Evolutionary conservation across 2,888 invertebrate species (phyloP), one percentile per base, ranked within the genome.

Genomic region (Xanthorhoe designata): DNA sequence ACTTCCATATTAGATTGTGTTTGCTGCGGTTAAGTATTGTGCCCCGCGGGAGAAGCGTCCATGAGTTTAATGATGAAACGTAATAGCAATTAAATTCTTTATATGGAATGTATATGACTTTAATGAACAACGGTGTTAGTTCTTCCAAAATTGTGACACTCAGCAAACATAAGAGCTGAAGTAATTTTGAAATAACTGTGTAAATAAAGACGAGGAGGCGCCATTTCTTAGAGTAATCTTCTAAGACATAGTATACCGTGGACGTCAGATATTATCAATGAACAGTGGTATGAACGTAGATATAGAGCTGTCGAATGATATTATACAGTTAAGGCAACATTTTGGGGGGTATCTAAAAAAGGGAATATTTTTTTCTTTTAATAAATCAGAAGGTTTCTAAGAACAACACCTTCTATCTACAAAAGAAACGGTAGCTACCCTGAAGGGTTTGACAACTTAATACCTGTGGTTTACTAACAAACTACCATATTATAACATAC

Each of bases 101-200:
- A 57, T n/a, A n/a, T 19, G 4, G 6, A 56, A 38, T 35, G 29
- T 57, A 42, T 54, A 17, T 35, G 58, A 53, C 57, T 51, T 50
- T 64, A 66, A 57, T 57, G 66, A 67, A 66, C 64, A 68, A 67
- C 59, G 42, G 52, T 53, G 58, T 71, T 68, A 70, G 68, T 68
- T 69, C 59, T 61, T 59, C 50, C 49, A 52, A 62, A 66, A 68
- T 70, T 70, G 67, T 69, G 69, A 68, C 69, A 73, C 66, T 62
- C 67, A 62, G 53, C 51, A 66, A 70, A 72, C 19, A 61, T 9
- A 8, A 50, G 32, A 50, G 8, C 50, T 53, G 55, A 59, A 61
- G 50, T 49, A 19, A 62, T 71, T 67, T 68, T 47, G 56, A 64
- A 71, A 72, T 64, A 17, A 47, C 66, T 61, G 62, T 38, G 61